phyloP scores from a whole-genome alignment of 2,113 vertebrate species.

The Equus quagga region DNA sequence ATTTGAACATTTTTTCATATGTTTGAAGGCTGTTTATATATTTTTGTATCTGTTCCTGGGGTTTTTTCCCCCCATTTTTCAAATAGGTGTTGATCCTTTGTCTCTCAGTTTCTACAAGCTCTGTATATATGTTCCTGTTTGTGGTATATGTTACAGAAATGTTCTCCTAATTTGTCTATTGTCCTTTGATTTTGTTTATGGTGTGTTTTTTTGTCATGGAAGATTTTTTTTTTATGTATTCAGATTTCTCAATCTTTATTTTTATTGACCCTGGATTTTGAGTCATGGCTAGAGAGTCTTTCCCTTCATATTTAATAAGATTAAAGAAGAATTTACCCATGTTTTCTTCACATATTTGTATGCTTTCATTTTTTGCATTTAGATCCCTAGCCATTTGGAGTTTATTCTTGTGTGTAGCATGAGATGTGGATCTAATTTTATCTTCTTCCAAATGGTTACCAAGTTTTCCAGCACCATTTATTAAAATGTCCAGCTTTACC shows the following conservation, averaged over 20 bases:
- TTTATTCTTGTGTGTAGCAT: background rate
- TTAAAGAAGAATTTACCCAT: background rate
- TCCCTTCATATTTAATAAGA: background rate
- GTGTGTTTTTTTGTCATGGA: background rate
- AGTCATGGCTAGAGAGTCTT: background rate
- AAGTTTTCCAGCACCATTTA: background rate
- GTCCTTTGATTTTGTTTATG: background rate
- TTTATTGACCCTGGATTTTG: background rate
- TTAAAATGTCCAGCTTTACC: conserved; percentile 9
- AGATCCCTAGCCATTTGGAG: background rate
- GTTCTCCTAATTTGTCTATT: background rate
- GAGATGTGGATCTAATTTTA: background rate
- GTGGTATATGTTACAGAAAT: background rate
- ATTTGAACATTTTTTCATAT: background rate
- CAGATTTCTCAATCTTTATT: background rate
- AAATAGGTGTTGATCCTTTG: background rate
- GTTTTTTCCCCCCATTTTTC: background rate
- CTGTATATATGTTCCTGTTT: background rate
- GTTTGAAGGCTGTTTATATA: background rate
- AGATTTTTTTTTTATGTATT: background rate
- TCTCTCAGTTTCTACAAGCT: background rate
- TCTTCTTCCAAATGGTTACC: conserved; percentile 2
- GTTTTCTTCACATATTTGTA: background rate
- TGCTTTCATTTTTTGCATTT: background rate
- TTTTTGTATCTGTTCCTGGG: background rate